phyloP scores from a whole-genome alignment of 2,888 invertebrate species.

The Yponomeuta plumbellus region DNA sequence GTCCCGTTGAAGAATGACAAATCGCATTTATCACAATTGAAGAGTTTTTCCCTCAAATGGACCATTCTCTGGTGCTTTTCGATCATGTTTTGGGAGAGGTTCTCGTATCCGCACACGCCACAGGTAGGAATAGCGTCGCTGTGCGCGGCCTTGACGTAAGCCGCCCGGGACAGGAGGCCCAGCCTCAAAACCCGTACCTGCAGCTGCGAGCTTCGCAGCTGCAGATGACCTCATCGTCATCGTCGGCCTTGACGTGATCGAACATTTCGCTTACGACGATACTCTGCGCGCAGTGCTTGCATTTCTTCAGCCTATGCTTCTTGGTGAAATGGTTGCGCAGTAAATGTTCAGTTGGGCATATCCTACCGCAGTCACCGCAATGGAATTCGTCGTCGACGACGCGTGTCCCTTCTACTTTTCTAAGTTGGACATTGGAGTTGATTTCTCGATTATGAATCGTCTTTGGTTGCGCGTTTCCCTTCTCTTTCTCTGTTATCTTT shows the following conservation, averaged over 20 bases:
- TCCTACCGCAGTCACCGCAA: background rate
- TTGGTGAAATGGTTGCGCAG: background rate
- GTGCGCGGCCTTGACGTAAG: constrained; percentile 23
- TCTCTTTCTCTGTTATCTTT: no score
- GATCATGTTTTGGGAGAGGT: background rate
- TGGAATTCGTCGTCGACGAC: background rate
- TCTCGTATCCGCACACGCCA: constrained; percentile 25
- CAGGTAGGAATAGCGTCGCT: constrained; percentile 24
- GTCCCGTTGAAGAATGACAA: background rate
- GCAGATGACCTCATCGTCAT: no score
- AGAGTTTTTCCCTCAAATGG: constrained; percentile 20
- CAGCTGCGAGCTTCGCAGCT: no score
- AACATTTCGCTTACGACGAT: constrained; percentile 10
- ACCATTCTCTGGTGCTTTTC: constrained; percentile 21
- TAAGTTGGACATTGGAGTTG: no score
- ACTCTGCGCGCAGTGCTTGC: constrained; percentile 20
- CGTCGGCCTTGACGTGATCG: constrained; percentile 20
- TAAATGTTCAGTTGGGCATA: background rate
- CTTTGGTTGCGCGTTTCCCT: no score
- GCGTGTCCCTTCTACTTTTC: background rate
- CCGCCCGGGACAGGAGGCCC: no score
- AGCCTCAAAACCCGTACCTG: no score
- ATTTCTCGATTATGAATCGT: no score
- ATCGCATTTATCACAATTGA: constrained; percentile 15
- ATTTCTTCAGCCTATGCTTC: constrained; percentile 14